phyloP scores from a whole-genome alignment of 2,113 vertebrate species.

The Lates calcarifer region DNA sequence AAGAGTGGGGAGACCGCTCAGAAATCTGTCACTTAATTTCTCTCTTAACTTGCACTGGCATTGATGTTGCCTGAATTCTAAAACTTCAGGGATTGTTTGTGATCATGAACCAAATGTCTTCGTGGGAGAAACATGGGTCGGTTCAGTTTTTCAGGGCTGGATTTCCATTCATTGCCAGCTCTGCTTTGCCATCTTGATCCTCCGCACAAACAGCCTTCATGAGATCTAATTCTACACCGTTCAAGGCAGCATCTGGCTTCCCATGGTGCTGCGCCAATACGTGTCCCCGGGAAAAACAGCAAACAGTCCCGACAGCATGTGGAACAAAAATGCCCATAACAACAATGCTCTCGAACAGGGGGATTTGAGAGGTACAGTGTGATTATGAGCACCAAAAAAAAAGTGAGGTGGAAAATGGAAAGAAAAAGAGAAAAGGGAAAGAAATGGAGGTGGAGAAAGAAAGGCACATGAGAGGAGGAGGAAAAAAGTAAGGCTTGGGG shows the following conservation, averaged over 20 bases:
- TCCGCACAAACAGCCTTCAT: conserved; percentile 55
- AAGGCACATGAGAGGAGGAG: neutral
- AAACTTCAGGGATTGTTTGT: conserved; percentile 27
- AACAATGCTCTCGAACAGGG: neutral
- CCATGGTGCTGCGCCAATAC: conserved; percentile 64
- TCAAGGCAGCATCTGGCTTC: conserved; percentile 72
- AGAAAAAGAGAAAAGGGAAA: neutral
- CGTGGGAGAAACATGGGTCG: conserved; percentile 22
- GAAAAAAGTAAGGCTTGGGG: neutral
- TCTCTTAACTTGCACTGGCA: neutral
- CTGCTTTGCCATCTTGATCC: conserved; percentile 57
- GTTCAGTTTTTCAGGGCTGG: conserved; percentile 12
- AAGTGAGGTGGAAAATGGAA: neutral
- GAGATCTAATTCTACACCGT: conserved; percentile 61
- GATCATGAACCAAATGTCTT: conserved; percentile 28
- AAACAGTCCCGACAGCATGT: conserved; percentile 42
- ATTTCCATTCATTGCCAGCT: conserved; percentile 39
- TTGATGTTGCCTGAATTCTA: neutral
- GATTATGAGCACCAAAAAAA: conserved; percentile 7
- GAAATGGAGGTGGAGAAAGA: neutral
- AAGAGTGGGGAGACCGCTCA: neutral
- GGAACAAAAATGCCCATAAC: conserved; percentile 43
- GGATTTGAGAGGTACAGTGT: neutral
- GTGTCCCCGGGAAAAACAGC: conserved; percentile 34
- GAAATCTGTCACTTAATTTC: neutral